These are phyloP conservation scores for Garra rufa DNA, from an alignment of 2,113 vertebrate species.

Conservation along the genomic window DNA sequence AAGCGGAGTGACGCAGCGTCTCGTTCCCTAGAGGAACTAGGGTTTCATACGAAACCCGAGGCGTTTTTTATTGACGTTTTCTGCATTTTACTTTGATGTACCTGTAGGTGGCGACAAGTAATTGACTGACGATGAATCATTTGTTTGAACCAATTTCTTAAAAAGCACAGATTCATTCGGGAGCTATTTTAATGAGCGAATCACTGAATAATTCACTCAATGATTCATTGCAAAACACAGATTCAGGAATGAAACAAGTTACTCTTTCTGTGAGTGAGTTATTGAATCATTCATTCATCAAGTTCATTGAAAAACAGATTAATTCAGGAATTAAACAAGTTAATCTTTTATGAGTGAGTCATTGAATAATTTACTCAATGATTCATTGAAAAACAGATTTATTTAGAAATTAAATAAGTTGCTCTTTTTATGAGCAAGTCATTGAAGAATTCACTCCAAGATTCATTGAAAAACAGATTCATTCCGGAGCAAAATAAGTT, in stretches of 20 bases:
- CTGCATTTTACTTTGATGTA: background rate
- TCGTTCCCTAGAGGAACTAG: too few species aligned
- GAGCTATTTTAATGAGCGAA: background rate
- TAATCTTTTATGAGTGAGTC: background rate
- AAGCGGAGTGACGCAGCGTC: too few species aligned
- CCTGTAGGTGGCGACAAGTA: background rate
- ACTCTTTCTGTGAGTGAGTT: too few species aligned
- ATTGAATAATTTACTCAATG: background rate
- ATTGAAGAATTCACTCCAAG: background rate
- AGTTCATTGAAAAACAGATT: background rate
- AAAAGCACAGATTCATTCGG: background rate
- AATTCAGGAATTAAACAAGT: background rate
- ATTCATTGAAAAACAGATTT: background rate
- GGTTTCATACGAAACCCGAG: too few species aligned
- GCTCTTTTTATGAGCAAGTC: background rate
- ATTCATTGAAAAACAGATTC: background rate
- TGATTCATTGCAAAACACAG: too few species aligned
- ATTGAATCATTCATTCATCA: too few species aligned
- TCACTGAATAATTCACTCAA: background rate
- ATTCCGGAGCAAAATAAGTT: background rate
- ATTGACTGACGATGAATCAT: background rate
- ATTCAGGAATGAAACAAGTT: too few species aligned
- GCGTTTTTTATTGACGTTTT: background rate
- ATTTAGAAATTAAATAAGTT: background rate
- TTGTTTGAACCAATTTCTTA: background rate